Evolutionary conservation across 2,888 invertebrate genomes (phyloP), one percentile per base, ranked within the genome.

Genomic region (Anorthoa munda): DNA sequence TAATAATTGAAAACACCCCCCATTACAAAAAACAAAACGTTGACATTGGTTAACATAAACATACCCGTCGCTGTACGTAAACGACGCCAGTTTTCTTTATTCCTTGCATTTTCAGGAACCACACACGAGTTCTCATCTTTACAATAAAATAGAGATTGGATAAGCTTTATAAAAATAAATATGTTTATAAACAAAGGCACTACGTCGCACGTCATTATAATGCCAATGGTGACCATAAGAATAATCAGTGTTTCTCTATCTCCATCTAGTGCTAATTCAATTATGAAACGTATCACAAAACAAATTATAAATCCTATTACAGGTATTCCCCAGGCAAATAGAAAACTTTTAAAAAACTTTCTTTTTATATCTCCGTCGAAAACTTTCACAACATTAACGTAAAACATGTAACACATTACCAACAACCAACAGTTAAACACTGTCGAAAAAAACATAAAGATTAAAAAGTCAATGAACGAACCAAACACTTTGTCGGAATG

Each of bases 241-340:
- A 71, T 0, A 31, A 77, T 15, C 0, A 59, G 0, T 21, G 39
- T 58, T 2, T 53, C 50, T 59, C 11, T 58, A 17, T 39, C 4
- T 11, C 21, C n/a, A 53, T 59, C 17, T 21, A 53, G 4, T 39
- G 15, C 21, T 3, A 2, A 4, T 17, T 23, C 9, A 59, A 79
- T 59, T 13, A 79, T 51, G 15, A 71, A 11, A 2, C 45, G 21
- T 11, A 72, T n/a, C 0, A 77, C 5, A 15, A 3, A 4, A 48
- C 18, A 63, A 26, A 77, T 26, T 0, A 45, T 21, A 0, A 63
- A 21, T 23, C 63, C 61, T 17, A 46, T 15, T 0, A 46, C 2
- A 18, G 75, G 75, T 4, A 77, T 7, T 0, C 74, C 67, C 78
- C 78, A 78, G 11, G 78, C 75, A n/a, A 78, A 68, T 2, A 78